Base-by-base conservation (phyloP, 2,888 invertebrate species). In the Tuberolachnus salignus region DNA sequence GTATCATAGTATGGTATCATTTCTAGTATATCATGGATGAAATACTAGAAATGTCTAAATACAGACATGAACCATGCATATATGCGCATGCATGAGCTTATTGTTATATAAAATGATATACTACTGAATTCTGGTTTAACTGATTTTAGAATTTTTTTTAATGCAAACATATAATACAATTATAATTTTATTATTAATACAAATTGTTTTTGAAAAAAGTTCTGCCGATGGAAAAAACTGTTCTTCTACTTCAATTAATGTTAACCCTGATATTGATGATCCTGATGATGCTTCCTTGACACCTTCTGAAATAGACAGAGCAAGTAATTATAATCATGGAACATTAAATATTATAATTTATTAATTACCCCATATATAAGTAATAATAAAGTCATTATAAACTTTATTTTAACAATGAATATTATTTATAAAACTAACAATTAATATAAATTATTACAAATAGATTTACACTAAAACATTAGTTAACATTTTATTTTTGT, bases 321-420 rank as follows among this genome's bases (percentile, higher is more conserved):
- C 57, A 59, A 71, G 71, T 71, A 71, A 71, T 46, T 71, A 49
- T 67, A 57, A 70, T 8, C 23, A 44, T 64, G 19, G 8, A 63
- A 13, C 26, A 9, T 44, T 13, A 44, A 59, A 26, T 34, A 26
- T 59, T 16, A 59, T n/a, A n/a, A n/a, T 61, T 59, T 59, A 16
- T 51, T 51, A 16, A 34, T 16, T 26, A 26, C n/a, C 14, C 26
- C 8, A 42, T 19, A 19, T 21, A 11, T 61, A 34, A 61, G n/a
- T 61, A 61, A 61, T 61, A n/a, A 10, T 34, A 10, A 26, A 59
- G 34, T 34, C 26, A n/a, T 26, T 59, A 1, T 26, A 14, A 26
- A n/a, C n/a, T n/a, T n/a, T n/a, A n/a, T n/a, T n/a, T n/a, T n/a
- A 59, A 21, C 14, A 23, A 55, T 23, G 4, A 55, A 13, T 23